These are phyloP conservation scores for Prietella phreatophila DNA, from an alignment of 2,113 vertebrate genomes.

Conservation along the genomic window DNA sequence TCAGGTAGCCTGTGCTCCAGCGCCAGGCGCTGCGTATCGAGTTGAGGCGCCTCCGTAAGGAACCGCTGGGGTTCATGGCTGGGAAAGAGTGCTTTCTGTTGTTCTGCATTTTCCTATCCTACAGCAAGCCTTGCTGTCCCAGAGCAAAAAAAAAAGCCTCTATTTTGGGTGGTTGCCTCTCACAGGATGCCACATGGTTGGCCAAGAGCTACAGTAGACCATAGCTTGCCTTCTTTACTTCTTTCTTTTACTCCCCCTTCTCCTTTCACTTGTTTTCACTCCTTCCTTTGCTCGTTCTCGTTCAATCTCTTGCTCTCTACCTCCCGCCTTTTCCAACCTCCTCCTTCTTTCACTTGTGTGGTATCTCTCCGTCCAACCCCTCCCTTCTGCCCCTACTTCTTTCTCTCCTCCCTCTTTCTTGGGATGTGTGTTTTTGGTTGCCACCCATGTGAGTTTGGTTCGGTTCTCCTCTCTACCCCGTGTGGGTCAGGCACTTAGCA, in stretches of 20 bases:
- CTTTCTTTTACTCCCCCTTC: slow-evolving; percentile 53
- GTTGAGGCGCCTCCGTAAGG: slow-evolving; percentile 72
- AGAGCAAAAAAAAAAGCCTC: slow-evolving; percentile 48
- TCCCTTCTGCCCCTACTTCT: slow-evolving; percentile 46
- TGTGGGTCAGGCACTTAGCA: slow-evolving; percentile 53
- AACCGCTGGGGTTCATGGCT: slow-evolving; percentile 70
- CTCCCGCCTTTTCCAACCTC: slow-evolving; percentile 40
- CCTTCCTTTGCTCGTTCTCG: slow-evolving; percentile 43
- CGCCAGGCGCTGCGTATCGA: slow-evolving; percentile 74
- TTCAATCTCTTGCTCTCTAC: slow-evolving; percentile 34
- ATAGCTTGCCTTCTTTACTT: slow-evolving; percentile 51
- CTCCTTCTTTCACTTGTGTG: slow-evolving; percentile 37
- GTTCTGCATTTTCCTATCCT: slow-evolving; percentile 43
- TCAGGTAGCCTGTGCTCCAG: slow-evolving; percentile 78
- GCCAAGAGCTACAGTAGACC: slow-evolving; percentile 56
- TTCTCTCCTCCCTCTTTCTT: slow-evolving; percentile 54
- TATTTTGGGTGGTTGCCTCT: slow-evolving; percentile 65
- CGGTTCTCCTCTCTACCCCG: slow-evolving; percentile 34
- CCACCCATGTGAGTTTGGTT: slow-evolving; percentile 50
- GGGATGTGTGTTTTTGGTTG: slow-evolving; percentile 40
- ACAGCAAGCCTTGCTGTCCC: slow-evolving; percentile 24
- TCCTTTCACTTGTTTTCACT: slow-evolving; percentile 53
- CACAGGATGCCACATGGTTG: slow-evolving; percentile 61
- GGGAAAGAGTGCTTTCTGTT: slow-evolving; percentile 48
- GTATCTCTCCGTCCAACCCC: slow-evolving; percentile 49